A percentile compares a stretch with the other conserved stretches of the same genome.
These are phyloP conservation scores for Tapera naevia DNA, from an alignment of 2,797 vertebrate species.

Conservation along the genomic window DNA sequence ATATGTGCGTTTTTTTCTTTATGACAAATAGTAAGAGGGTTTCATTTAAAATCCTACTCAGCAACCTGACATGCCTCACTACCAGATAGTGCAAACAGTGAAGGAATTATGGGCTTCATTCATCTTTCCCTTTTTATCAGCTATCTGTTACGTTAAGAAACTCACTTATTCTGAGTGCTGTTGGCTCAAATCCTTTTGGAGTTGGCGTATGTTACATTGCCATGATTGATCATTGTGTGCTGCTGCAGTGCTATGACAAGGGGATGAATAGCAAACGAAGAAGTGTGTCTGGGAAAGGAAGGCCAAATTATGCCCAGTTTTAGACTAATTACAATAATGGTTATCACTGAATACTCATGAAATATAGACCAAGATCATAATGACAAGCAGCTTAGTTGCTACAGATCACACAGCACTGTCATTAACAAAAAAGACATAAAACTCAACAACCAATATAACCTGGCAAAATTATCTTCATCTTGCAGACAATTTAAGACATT, in stretches of 20 bases:
- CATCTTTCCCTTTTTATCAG: conserved; percentile 50
- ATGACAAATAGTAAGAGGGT: conserved; percentile 2
- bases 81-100: conserved; percentile 15
- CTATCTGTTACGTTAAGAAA: background rate
- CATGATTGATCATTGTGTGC: conserved; percentile 36
- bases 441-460: background rate
- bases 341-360: background rate
- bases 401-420: background rate
- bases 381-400: background rate
- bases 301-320: background rate
- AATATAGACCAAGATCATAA: background rate
- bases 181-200: conserved; percentile 35
- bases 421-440: background rate
- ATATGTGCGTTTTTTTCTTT: background rate
- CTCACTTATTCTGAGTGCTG: conserved; percentile 49
- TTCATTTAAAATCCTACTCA: conserved; percentile 50
- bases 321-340: conserved; percentile 17
- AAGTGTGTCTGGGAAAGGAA: conserved; percentile 29
- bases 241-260: background rate
- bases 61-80: conserved; percentile 30
- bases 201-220: background rate
- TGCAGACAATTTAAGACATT: background rate
- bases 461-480: background rate
- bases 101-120: conserved; percentile 17
- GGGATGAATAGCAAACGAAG: background rate